Evolutionary conservation across 2,888 invertebrate genomes (phyloP).

Genomic region (Zonitis immaculata): DNA sequence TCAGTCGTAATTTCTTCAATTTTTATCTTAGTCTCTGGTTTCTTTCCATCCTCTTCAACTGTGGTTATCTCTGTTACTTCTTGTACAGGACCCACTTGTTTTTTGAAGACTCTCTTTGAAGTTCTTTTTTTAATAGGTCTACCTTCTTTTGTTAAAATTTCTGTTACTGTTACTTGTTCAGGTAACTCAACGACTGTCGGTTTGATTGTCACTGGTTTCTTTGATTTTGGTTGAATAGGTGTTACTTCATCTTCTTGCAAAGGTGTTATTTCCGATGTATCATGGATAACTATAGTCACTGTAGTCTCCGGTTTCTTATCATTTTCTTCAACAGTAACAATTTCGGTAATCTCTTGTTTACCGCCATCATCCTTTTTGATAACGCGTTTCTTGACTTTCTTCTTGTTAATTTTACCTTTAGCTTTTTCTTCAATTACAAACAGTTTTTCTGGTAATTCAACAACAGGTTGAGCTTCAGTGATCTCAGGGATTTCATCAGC

Average conservation of each 20-base stretch:
- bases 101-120: conserved; percentile 40
- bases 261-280: conserved; percentile 12
- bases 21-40: conserved; percentile 36
- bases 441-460: conserved; percentile 29
- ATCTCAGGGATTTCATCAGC: conserved; percentile 29
- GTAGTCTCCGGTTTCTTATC: conserved; percentile 26
- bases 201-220: conserved; percentile 15
- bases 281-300: conserved; percentile 24
- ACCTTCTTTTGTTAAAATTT: conserved; percentile 40
- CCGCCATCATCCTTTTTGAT: conserved; percentile 46
- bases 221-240: conserved; percentile 5
- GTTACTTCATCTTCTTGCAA: conserved; percentile 12
- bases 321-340: conserved; percentile 41
- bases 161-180: conserved; percentile 35
- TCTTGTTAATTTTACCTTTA: conserved; percentile 29
- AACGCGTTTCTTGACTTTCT: conserved; percentile 37
- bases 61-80: conserved; percentile 48
- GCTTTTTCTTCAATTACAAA: conserved; percentile 23
- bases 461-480: conserved; percentile 20
- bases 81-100: conserved; percentile 35
- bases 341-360: conserved; percentile 48
- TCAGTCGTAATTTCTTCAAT: conserved; percentile 31
- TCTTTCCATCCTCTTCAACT: conserved; percentile 49
- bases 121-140: conserved; percentile 42
- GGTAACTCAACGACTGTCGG: conserved; percentile 33